These are phyloP conservation scores for Gorsachius magnificus DNA, from an alignment of 2,797 vertebrate species.

Conservation along the genomic window DNA sequence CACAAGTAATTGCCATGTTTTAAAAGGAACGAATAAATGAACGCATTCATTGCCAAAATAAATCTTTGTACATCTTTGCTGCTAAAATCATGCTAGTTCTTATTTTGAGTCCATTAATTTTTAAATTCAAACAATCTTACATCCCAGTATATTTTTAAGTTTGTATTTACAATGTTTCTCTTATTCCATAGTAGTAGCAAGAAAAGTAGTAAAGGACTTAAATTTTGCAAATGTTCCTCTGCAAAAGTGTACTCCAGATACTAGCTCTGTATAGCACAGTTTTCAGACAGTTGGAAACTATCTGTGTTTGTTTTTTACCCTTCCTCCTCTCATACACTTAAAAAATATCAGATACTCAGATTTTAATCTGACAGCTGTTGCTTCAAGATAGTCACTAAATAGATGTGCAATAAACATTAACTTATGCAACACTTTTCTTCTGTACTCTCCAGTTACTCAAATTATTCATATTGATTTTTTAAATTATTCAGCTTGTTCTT, in stretches of 20 bases:
- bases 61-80: not conserved
- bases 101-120: not conserved
- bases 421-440: slow-evolving; percentile 1
- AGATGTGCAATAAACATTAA: slow-evolving; percentile 49
- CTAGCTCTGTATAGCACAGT: not conserved
- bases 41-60: not conserved
- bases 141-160: not conserved
- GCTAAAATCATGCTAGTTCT: not conserved
- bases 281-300: not conserved
- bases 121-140: not conserved
- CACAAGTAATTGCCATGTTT: not conserved
- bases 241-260: not conserved
- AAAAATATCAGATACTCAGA: not conserved
- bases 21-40: not conserved
- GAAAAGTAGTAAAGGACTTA: not conserved
- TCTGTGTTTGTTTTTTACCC: not conserved
- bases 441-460: slow-evolving; percentile 19
- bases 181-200: not conserved
- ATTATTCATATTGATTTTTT: slow-evolving; percentile 58
- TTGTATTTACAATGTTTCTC: not conserved
- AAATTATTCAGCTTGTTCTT: slow-evolving; percentile 62
- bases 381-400: slow-evolving; percentile 26
- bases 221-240: not conserved
- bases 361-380: not conserved
- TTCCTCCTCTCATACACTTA: not conserved